Evolutionary conservation across 2,797 vertebrate genomes (phyloP).

Genomic region (Limosa lapponica): DNA sequence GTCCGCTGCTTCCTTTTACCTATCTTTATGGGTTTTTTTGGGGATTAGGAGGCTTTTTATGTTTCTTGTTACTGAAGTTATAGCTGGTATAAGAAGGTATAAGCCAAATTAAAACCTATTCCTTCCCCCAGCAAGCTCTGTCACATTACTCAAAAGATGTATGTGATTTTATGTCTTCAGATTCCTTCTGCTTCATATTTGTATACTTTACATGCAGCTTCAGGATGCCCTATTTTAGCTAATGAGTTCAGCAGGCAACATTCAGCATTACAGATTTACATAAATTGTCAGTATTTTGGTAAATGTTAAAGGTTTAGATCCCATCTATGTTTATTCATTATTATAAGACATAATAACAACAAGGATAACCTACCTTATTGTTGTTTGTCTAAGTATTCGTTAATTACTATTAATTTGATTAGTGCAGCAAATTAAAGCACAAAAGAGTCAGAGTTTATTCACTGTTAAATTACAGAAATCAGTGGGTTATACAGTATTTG

Average conservation of each 20-base stretch:
- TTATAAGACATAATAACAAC: neutral
- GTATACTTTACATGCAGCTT: neutral
- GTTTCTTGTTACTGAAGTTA: neutral
- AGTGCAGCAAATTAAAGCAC: conserved; percentile 22
- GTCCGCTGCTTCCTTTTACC: neutral
- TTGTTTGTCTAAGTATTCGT: conserved; percentile 13
- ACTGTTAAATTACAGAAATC: conserved; percentile 37
- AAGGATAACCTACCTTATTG: neutral
- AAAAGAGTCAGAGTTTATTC: conserved; percentile 36
- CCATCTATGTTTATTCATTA: neutral
- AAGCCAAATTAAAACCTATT: neutral
- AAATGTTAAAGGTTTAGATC: neutral
- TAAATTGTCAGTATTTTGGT: neutral
- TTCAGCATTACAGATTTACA: neutral
- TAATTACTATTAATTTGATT: conserved; percentile 47
- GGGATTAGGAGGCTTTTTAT: neutral
- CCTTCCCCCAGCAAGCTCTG: neutral
- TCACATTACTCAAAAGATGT: neutral
- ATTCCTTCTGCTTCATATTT: neutral
- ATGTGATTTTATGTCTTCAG: neutral
- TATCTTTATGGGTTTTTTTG: neutral
- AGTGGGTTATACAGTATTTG: conserved; percentile 23
- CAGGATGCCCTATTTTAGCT: neutral
- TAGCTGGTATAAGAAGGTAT: neutral
- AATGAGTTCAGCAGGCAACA: neutral